Conservation (phyloP, 2,797 vertebrate genomes). For the Phoeniculus purpureus region DNA sequence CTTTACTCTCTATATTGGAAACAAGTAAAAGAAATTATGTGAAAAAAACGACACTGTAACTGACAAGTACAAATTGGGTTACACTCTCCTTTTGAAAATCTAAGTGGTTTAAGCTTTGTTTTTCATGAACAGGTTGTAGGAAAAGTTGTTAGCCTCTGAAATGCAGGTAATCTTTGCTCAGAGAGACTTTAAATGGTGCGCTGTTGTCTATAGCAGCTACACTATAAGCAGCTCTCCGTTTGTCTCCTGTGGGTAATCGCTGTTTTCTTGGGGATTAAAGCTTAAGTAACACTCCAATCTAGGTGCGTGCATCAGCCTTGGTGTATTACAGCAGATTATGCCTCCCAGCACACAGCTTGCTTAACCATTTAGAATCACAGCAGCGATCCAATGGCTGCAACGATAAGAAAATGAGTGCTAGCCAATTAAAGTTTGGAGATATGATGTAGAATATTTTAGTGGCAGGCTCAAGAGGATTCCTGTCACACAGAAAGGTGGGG, state of each 20-base stretch:
- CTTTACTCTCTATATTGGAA: background rate
- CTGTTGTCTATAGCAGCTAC: constrained; percentile 41
- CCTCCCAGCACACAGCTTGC: constrained; percentile 17
- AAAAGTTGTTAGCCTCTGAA: constrained; percentile 21
- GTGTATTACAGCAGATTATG: constrained; percentile 57
- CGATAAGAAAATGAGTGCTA: background rate
- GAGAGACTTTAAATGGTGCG: constrained; percentile 5
- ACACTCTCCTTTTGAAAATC: background rate
- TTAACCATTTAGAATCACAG: constrained; percentile 61
- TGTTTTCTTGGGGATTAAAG: constrained; percentile 68
- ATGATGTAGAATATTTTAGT: background rate
- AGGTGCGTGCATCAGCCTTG: constrained; percentile 44
- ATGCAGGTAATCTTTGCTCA: constrained; percentile 30
- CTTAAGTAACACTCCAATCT: constrained; percentile 71
- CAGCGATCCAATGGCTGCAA: background rate
- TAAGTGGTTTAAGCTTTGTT: background rate
- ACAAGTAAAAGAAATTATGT: background rate
- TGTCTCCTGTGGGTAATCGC: constrained; percentile 61
- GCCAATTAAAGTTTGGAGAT: constrained; percentile 22
- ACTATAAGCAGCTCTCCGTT: constrained; percentile 57
- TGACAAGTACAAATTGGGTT: background rate
- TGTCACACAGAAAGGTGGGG: background rate
- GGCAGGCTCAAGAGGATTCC: background rate
- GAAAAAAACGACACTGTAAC: background rate
- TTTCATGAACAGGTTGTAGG: background rate